Evolutionary conservation across 2,113 vertebrate species (phyloP), one percentile per base, ranked within the genome.

Genomic region (Clupea harengus): DNA sequence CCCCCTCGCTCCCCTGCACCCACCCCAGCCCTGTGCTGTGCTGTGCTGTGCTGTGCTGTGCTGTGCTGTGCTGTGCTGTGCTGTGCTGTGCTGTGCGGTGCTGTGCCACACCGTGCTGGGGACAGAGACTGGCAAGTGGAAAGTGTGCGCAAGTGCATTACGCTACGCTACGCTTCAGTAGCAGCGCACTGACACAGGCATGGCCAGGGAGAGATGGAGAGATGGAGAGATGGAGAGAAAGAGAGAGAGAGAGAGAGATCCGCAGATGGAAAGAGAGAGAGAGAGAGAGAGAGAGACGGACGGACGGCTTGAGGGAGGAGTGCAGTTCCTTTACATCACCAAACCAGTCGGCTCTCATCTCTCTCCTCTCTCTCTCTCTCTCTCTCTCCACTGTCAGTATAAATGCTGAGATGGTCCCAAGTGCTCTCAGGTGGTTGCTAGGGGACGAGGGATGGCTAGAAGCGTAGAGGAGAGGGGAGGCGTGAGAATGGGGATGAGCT

Each of bases 91-190:
- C 39, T 39, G 39, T 39, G 39, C 39, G 1, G 39, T 39, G 39
- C 39, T 39, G 39, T 39, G 39, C 39, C 39, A 39, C 39, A 39
- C 39, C 54, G 4, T 4, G 54, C 18, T 20, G 3, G 18, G 6
- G 2, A 57, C 54, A 6, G 54, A 4, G 18, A 57, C 54, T 18
- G 54, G 54, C 54, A 57, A 89, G 89, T 84, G 88, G 90, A 91
- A 91, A 91, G 88, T 91, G 88, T 88, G 88, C 85, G 87, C 89
- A 90, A 90, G 87, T 89, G 89, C 83, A 91, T 22, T 4, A n/a
- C 22, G 22, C 64, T 67, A 67, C 84, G 87, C 83, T 83, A 84
- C 80, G 83, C 88, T 90, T 86, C 85, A 78, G 86, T 89, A 87
- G 88, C 85, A 39, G 39, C 39, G 39, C 39, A 39, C 39, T 39